Base-by-base conservation (phyloP, 2,888 invertebrate species). In the Synanthedon vespiformis region DNA sequence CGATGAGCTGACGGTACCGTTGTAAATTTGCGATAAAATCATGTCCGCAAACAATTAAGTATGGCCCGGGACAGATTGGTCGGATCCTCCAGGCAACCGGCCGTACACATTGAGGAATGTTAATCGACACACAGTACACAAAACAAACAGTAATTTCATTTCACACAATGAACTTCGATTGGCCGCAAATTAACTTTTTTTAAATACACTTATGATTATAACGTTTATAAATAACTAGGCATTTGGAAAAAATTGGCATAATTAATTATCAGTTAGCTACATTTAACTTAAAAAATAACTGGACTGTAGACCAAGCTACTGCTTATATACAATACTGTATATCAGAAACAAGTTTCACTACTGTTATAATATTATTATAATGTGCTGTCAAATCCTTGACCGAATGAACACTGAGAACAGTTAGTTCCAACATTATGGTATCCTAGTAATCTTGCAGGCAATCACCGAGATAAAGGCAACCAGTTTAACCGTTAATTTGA, bases 31-130 rank as follows among this genome's bases (percentile, higher is more conserved):
- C 57, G 61, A 78, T 79, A 78, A 77, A 80, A 79, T 78, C 77
- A 74, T 79, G 77, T 77, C 72, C 70, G 76, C 78, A 81, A 82
- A 82, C 82, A 81, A 82, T 83, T 78, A 80, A 74, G 68, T 65
- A 62, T 34, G 61, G 69, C 69, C 67, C 67, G 67, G 69, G 66
- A 70, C 73, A 73, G 74, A 80, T 77, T 77, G 77, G 62, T 66
- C 57, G 51, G 65, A 72, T 76, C 79, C 78, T 75, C 62, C 34
- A 34, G 10, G 34, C 34, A 64, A 71, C 70, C 79, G 74, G 72
- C 74, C 75, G 74, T 74, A 75, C 62, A 70, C 62, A 70, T 63
- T 69, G 67, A 65, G 74, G 80, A 81, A 82, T 81, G 80, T 79
- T 80, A 79, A 80, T 78, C 70, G 74, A 77, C 52, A 50, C 51